Percentiles rank a stretch among this genome's conserved stretches.
Conservation (phyloP, 1,140 invertebrate species). For the Nixonia krombeini region DNA sequence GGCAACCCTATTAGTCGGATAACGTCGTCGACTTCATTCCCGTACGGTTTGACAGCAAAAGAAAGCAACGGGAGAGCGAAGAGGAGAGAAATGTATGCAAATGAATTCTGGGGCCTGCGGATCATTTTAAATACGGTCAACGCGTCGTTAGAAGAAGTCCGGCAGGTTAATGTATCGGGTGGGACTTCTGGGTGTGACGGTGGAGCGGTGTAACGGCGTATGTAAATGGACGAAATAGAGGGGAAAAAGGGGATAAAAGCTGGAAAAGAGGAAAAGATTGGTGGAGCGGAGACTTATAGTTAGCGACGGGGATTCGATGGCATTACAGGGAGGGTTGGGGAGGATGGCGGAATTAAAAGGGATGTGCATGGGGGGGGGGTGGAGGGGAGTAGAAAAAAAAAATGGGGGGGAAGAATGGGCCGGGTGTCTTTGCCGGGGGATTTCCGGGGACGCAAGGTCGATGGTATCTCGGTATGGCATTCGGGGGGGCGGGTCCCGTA, state of each 20-base stretch:
- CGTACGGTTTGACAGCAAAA: not conserved
- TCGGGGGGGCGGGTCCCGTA: too few species aligned
- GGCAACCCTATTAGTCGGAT: too few species aligned
- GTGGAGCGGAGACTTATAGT: too few species aligned
- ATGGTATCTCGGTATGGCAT: too few species aligned
- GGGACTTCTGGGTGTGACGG: too few species aligned
- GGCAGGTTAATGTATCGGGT: constrained; percentile 1
- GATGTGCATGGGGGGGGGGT: constrained; percentile 5
- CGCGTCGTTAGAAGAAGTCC: not conserved
- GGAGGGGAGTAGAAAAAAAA: not conserved
- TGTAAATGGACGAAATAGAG: not conserved
- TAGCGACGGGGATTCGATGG: not conserved
- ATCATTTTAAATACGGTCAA: constrained; percentile 11
- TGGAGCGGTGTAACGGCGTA: not conserved
- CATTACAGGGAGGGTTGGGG: not conserved
- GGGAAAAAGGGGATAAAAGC: not conserved
- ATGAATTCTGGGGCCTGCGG: constrained; percentile 3
- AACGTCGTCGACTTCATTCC: not conserved
- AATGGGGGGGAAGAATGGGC: not conserved
- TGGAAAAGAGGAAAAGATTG: not conserved
- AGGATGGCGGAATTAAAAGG: constrained; percentile 26
- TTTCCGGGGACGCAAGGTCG: too few species aligned
- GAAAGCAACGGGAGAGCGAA: too few species aligned
- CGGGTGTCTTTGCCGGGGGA: too few species aligned
- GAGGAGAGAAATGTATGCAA: constrained; percentile 13